Evolutionary conservation across 2,888 invertebrate genomes (phyloP), one percentile per base, ranked within the genome.

Genomic region (Pediacus dermestoides): DNA sequence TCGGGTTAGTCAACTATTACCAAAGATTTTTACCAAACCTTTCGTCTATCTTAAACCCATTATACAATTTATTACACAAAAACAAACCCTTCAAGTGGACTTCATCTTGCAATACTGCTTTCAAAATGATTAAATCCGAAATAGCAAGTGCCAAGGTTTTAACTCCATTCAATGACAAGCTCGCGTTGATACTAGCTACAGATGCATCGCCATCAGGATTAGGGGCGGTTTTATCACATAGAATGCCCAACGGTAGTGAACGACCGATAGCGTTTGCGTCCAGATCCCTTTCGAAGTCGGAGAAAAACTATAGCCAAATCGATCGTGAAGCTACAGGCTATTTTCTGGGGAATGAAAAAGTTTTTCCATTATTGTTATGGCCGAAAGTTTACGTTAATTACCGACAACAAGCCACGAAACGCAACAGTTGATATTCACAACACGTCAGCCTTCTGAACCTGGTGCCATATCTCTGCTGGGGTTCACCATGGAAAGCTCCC

Each of bases 361-460:
- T 61, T 60, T 40, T 52, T 57, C 39, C 58, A 63, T 28, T 64
- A 63, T 52, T 46, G 64, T 26, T 23, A 48, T 10, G 58, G 60
- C n/a, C 12, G 13, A 13, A 39, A 44, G 18, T 42, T 44, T 22
- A 40, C 28, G 9, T 21, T 46, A 1, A 34, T 46, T 6, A 35
- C 35, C 9, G 46, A 48, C 18, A 42, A 50, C 31, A 32, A 41
- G 21, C 47, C 47, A 4, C n/a, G n/a, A n/a, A n/a, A n/a, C n/a
- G n/a, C n/a, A n/a, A n/a, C n/a, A n/a, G n/a, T n/a, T n/a, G n/a
- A n/a, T n/a, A n/a, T n/a, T n/a, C n/a, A n/a, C n/a, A n/a, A n/a
- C n/a, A n/a, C n/a, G n/a, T n/a, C n/a, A n/a, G n/a, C n/a, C n/a
- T n/a, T n/a, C n/a, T n/a, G n/a, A n/a, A n/a, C n/a, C n/a, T n/a